Percentiles rank a stretch among this genome's conserved stretches.
phyloP scores from a whole-genome alignment of 2,888 invertebrate species.

The Parasteatoda lunata region DNA sequence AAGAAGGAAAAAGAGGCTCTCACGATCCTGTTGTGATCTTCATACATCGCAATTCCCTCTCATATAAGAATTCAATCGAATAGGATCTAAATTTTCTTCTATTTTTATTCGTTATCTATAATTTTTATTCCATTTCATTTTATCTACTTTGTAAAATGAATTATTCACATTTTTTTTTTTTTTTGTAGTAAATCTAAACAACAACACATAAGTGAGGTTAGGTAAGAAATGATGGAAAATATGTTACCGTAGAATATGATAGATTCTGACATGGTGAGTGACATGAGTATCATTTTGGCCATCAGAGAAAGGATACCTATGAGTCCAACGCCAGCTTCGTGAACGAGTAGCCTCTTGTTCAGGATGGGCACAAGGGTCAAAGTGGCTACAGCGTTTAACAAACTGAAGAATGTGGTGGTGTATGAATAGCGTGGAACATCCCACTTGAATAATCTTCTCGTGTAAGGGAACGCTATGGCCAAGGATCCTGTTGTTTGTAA shows the following conservation, averaged over 20 bases:
- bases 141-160: no score
- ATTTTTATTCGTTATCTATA: no score
- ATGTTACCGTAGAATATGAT: slow-evolving; percentile 52
- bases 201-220: not conserved
- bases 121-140: no score
- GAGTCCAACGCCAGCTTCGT: slow-evolving; percentile 61
- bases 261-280: slow-evolving; percentile 34
- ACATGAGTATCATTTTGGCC: slow-evolving; percentile 42
- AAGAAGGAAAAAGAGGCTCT: no score
- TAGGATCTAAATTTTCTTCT: no score
- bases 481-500: slow-evolving; percentile 62
- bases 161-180: no score
- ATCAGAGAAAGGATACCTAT: slow-evolving; percentile 57
- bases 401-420: slow-evolving; percentile 34
- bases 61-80: no score
- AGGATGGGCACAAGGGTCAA: slow-evolving; percentile 37
- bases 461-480: slow-evolving; percentile 48
- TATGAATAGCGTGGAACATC: slow-evolving; percentile 44
- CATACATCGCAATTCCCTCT: no score
- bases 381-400: slow-evolving; percentile 34
- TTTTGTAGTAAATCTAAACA: no score
- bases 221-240: not conserved
- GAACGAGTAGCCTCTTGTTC: slow-evolving; percentile 41
- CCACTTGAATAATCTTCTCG: slow-evolving; percentile 62
- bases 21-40: no score